Evolutionary conservation across 2,113 vertebrate species (phyloP).

Genomic region (Lathamus discolor): DNA sequence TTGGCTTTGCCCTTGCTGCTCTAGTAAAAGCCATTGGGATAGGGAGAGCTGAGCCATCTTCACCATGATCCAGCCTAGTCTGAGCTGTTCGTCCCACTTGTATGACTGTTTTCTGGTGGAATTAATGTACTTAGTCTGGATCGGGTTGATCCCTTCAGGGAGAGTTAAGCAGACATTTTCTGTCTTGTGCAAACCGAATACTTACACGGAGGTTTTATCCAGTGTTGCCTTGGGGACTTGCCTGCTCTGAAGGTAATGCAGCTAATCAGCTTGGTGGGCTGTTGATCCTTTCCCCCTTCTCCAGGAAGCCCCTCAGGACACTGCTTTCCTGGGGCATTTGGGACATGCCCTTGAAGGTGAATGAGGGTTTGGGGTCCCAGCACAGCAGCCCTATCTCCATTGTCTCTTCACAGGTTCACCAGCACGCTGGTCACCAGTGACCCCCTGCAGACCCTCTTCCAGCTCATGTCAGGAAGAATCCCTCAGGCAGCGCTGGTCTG

Average conservation of each 20-base stretch:
- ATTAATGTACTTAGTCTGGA: background rate
- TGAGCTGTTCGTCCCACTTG: background rate
- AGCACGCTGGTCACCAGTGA: slow-evolving; percentile 82
- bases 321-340: background rate
- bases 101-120: background rate
- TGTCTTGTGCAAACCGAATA: background rate
- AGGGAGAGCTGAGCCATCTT: background rate
- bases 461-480: slow-evolving; percentile 87
- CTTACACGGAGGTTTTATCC: slow-evolving; percentile 2
- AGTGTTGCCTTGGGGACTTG: background rate
- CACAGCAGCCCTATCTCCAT: background rate
- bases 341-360: background rate
- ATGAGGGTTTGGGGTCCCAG: background rate
- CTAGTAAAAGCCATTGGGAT: background rate
- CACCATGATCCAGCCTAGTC: background rate
- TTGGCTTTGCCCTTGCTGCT: background rate
- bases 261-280: background rate
- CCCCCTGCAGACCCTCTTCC: slow-evolving; percentile 91
- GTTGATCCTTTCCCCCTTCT: background rate
- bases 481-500: slow-evolving; percentile 84
- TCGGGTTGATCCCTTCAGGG: slow-evolving; percentile 27
- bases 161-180: background rate
- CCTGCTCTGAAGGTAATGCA: background rate
- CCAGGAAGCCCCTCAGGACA: background rate
- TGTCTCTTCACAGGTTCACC: slow-evolving; percentile 82